phyloP scores from a whole-genome alignment of 1,140 invertebrate genomes.

The Ylistrum balloti region DNA sequence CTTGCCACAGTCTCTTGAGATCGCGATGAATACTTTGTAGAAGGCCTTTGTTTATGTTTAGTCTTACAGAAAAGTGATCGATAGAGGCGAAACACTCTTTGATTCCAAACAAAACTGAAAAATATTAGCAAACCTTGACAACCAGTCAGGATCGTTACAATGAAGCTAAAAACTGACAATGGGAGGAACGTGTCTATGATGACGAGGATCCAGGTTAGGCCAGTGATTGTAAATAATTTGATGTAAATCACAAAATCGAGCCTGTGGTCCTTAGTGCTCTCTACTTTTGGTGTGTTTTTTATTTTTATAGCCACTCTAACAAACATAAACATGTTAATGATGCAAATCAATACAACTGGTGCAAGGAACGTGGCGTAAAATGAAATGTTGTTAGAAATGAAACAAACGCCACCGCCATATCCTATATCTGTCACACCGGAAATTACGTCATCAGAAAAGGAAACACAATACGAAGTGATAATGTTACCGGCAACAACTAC shows the following conservation, averaged over 20 bases:
- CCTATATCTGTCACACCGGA: neutral
- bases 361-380: constrained; percentile 44
- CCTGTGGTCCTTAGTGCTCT: neutral
- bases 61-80: constrained; percentile 1
- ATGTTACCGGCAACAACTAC: constrained; percentile 46
- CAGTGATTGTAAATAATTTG: constrained; percentile 53
- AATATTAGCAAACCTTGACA: constrained; percentile 56
- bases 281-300: neutral
- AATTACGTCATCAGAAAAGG: neutral
- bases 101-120: constrained; percentile 47
- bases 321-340: constrained; percentile 47
- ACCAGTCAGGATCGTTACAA: constrained; percentile 43
- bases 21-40: neutral
- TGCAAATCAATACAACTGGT: constrained; percentile 43
- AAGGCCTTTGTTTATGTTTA: neutral
- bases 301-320: constrained; percentile 28
- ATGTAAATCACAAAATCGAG: constrained; percentile 47
- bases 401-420: constrained; percentile 44
- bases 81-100: constrained; percentile 34
- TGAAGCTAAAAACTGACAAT: constrained; percentile 41
- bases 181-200: constrained; percentile 50
- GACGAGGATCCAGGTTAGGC: constrained; percentile 49
- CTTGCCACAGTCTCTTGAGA: neutral
- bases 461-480: neutral
- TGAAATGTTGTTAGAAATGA: constrained; percentile 20